phyloP scores from a whole-genome alignment of 2,113 vertebrate species.

The Eudyptes chrysolophus region DNA sequence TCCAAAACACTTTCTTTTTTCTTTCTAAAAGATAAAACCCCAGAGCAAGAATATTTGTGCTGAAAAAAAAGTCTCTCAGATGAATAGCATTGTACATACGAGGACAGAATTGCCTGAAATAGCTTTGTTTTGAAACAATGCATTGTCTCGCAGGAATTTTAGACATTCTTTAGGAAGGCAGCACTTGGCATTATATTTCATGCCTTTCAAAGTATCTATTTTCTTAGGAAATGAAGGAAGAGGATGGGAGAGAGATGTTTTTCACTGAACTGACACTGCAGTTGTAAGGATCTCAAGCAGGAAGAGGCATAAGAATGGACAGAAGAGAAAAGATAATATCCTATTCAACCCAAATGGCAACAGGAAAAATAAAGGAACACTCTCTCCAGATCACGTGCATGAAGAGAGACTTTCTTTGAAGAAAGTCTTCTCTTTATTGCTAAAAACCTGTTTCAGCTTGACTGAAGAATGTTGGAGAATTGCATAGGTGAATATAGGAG shows the following conservation, averaged over 20 bases:
- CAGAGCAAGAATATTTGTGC: conserved; percentile 23
- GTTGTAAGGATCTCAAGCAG: not conserved
- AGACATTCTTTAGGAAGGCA: conserved; percentile 37
- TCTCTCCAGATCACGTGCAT: not conserved
- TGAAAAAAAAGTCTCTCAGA: not conserved
- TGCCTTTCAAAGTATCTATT: conserved; percentile 33
- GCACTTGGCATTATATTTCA: conserved; percentile 1
- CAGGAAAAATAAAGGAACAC: not conserved
- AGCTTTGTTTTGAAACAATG: conserved; percentile 55
- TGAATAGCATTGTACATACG: not conserved
- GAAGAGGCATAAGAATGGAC: not conserved
- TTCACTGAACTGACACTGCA: not conserved
- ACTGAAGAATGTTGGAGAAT: not conserved
- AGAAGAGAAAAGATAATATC: not conserved
- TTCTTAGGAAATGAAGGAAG: conserved; percentile 25
- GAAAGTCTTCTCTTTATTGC: not conserved
- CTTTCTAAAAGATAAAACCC: conserved; percentile 31
- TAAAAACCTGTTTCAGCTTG: not conserved
- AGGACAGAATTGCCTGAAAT: conserved; percentile 51
- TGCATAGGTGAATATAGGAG: not conserved
- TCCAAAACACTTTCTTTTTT: conserved; percentile 44
- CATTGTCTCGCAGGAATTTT: conserved; percentile 17
- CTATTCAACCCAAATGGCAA: not conserved
- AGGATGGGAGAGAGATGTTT: not conserved
- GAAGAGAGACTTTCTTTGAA: not conserved